Evolutionary conservation across 2,113 vertebrate species (phyloP).

Genomic region (Sorex araneus): DNA sequence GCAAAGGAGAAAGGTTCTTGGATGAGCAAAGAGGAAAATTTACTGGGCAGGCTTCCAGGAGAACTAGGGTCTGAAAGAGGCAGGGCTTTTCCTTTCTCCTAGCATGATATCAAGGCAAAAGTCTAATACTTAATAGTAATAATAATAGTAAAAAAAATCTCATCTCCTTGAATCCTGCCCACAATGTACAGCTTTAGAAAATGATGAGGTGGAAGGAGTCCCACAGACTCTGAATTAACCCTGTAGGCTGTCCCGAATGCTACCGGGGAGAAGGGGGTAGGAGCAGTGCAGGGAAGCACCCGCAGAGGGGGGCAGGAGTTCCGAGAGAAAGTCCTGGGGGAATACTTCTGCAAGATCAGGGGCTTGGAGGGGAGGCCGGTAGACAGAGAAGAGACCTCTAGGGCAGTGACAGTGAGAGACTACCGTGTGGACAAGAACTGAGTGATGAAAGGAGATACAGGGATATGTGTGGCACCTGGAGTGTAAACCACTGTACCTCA

Average conservation of each 20-base stretch:
- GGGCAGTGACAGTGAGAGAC: no score
- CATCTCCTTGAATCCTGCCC: background rate
- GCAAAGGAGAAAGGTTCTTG: background rate
- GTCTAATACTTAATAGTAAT: no score
- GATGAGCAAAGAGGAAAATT: background rate
- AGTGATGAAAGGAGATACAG: no score
- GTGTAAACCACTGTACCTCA: no score
- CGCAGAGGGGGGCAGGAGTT: rapidly evolving
- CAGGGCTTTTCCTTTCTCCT: background rate
- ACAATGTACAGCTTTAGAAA: background rate
- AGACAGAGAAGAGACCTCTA: no score
- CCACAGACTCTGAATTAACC: background rate
- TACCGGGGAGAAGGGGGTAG: background rate
- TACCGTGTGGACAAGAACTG: no score
- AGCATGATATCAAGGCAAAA: background rate
- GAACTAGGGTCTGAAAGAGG: rapidly evolving
- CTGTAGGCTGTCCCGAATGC: background rate
- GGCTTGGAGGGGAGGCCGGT: no score
- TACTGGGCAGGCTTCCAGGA: background rate
- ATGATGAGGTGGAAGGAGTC: background rate
- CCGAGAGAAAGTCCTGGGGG: background rate
- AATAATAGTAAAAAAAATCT: background rate
- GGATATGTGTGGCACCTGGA: no score
- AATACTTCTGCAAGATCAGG: background rate
- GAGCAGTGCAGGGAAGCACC: background rate